Percentiles rank a stretch among this genome's conserved stretches.
Conservation (phyloP, 2,113 vertebrate genomes). For the Scopus umbretta region DNA sequence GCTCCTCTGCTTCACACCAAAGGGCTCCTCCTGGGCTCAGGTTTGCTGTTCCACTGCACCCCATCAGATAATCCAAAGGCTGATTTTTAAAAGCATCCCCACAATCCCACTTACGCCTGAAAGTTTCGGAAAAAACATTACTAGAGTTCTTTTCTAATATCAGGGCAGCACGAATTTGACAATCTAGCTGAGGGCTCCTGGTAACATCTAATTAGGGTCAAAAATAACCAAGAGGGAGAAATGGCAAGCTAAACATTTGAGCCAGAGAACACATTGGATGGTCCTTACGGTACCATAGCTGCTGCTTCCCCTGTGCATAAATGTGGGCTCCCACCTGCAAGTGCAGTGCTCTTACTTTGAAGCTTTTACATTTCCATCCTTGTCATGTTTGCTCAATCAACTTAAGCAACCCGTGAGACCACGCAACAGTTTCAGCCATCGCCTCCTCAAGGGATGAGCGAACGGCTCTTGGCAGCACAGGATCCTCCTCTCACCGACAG, state of each 20-base stretch:
- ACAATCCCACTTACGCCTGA: neutral
- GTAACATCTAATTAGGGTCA: neutral
- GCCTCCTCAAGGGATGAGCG: neutral
- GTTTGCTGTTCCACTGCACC: neutral
- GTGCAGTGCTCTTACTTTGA: neutral
- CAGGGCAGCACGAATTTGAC: neutral
- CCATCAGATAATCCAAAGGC: neutral
- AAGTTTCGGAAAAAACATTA: neutral
- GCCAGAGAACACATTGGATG: neutral
- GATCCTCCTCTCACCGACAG: neutral
- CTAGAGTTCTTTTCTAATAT: neutral
- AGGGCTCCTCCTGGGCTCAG: neutral
- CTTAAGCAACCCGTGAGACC: neutral
- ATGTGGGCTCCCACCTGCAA: neutral
- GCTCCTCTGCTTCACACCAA: neutral
- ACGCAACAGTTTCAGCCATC: neutral
- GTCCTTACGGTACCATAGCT: neutral
- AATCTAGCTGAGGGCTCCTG: rapidly evolving
- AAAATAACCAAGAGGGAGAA: neutral
- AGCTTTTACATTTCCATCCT: neutral
- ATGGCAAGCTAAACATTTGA: rapidly evolving
- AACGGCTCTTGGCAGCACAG: neutral
- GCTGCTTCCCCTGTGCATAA: neutral
- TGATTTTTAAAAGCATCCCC: neutral
- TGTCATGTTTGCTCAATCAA: neutral